These are phyloP conservation scores for Myotis lucifugus DNA, from an alignment of 2,113 vertebrate species.

Conservation along the genomic window DNA sequence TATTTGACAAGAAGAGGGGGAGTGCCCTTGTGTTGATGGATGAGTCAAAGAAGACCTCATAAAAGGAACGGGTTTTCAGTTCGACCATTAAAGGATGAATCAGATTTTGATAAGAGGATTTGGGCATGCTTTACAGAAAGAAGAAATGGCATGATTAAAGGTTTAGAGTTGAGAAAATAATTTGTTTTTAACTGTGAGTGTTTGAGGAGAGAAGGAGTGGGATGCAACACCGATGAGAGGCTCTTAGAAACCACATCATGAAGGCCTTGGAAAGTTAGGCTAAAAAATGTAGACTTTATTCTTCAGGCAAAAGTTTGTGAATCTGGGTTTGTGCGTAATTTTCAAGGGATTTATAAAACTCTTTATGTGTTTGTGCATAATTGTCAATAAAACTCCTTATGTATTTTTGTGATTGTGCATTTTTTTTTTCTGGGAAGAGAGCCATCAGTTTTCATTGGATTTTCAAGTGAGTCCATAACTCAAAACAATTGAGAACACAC, in stretches of 20 bases:
- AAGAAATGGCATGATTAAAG: slow-evolving; percentile 46
- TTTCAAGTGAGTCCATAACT: not conserved
- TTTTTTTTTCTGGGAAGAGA: not conserved
- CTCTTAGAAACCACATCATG: not conserved
- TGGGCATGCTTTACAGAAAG: slow-evolving; percentile 31
- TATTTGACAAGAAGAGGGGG: slow-evolving; percentile 13
- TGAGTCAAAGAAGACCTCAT: slow-evolving; percentile 49
- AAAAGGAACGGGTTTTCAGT: slow-evolving; percentile 43
- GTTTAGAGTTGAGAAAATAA: slow-evolving; percentile 18
- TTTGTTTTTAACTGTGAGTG: slow-evolving; percentile 34
- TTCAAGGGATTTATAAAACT: not conserved
- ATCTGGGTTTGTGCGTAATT: not conserved
- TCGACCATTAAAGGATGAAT: slow-evolving; percentile 10
- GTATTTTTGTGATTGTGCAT: not conserved
- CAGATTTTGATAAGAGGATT: slow-evolving; percentile 31
- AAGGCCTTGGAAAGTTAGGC: not conserved
- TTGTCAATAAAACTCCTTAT: not conserved
- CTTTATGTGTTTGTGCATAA: not conserved
- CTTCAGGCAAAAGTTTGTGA: not conserved
- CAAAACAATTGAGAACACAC: not conserved
- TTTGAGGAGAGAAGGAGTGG: not conserved
- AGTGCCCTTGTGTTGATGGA: slow-evolving; percentile 10
- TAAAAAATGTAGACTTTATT: not conserved
- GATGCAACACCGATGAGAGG: not conserved
- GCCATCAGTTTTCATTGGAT: not conserved